phyloP scores from a whole-genome alignment of 2,113 vertebrate species.

The Actenoides hombroni region DNA sequence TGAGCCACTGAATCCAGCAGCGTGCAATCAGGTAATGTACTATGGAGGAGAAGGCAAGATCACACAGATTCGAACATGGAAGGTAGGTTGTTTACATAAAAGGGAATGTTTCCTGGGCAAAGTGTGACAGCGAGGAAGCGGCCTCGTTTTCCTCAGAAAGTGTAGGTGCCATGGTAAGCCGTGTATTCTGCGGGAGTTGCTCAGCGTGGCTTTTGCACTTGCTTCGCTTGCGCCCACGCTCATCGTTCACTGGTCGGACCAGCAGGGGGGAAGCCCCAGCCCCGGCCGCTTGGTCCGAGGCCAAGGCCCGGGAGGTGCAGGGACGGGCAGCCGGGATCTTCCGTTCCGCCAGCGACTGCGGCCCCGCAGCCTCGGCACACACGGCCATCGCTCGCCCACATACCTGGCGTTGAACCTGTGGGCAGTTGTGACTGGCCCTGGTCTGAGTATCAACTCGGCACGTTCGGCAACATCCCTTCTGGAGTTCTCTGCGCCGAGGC shows the following conservation, averaged over 20 bases:
- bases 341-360: rapidly evolving
- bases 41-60: background rate
- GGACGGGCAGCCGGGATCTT: rapidly evolving
- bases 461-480: background rate
- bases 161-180: rapidly evolving
- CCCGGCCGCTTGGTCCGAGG: rapidly evolving
- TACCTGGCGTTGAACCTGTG: rapidly evolving
- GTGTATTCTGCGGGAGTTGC: background rate
- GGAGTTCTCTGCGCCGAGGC: background rate
- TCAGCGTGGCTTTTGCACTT: no score
- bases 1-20: background rate
- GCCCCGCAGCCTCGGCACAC: rapidly evolving
- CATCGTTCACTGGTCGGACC: rapidly evolving
- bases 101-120: no score
- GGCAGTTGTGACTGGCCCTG: no score
- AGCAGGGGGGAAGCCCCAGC: no score
- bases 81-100: no score
- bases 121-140: no score
- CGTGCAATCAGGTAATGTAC: rapidly evolving
- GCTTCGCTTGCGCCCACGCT: no score
- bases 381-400: background rate
- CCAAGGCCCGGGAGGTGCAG: no score
- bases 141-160: background rate
- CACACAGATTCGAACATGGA: background rate
- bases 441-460: no score